A percentile compares a stretch with the other conserved stretches of the same genome.
Conservation (phyloP, 2,113 vertebrate species). For the Cyrtonyx montezumae region DNA sequence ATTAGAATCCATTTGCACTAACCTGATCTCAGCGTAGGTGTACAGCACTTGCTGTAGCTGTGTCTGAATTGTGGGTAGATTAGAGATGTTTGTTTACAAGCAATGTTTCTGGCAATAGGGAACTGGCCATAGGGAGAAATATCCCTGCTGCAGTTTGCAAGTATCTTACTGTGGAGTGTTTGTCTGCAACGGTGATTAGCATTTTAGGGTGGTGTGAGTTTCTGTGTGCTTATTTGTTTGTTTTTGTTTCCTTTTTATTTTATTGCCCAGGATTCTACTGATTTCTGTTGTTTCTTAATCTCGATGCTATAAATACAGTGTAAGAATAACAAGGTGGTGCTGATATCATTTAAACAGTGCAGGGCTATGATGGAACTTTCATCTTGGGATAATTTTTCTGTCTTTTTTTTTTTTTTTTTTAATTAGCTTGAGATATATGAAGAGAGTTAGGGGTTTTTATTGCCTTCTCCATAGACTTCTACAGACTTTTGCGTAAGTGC, state of each 20-base stretch:
- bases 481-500: neutral
- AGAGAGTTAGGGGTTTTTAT: neutral
- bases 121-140: neutral
- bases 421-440: neutral
- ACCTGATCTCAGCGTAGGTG: neutral
- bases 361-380: neutral
- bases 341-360: neutral
- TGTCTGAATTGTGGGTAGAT: neutral
- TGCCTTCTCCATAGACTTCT: neutral
- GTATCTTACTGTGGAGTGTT: neutral
- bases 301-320: neutral
- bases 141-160: neutral
- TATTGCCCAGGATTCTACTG: neutral
- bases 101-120: neutral
- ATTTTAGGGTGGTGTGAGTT: neutral
- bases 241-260: neutral
- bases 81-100: neutral
- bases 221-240: neutral
- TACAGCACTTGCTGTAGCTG: neutral
- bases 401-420: neutral
- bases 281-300: neutral
- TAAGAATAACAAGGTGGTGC: neutral
- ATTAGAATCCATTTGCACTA: neutral
- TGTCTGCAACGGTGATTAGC: neutral
- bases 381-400: neutral